A percentile compares a stretch with the other conserved stretches of the same genome.
Evolutionary conservation across 2,888 invertebrate species (phyloP).

Genomic region (Trissonchulus sp.): DNA sequence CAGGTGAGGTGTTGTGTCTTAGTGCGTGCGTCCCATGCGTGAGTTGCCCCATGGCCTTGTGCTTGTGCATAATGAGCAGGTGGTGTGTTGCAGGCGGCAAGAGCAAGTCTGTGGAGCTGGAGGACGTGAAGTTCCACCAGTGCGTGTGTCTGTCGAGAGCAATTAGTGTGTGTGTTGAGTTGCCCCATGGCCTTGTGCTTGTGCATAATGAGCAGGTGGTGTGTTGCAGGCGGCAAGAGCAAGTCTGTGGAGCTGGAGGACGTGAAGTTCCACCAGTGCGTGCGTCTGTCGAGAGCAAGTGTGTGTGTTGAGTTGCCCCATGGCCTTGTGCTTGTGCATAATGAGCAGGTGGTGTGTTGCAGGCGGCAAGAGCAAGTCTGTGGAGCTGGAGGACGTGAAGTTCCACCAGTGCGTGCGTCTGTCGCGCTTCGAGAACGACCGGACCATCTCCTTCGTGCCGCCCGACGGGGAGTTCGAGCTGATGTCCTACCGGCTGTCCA

Average conservation of each 20-base stretch:
- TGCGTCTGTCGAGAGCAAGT: constrained; percentile 83
- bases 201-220: too few relatives aligned
- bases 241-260: constrained; percentile 97
- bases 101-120: constrained; percentile 93
- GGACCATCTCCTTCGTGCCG: constrained; percentile 96
- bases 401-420: constrained; percentile 96
- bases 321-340: too few relatives aligned
- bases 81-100: constrained; percentile 75
- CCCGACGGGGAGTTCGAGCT: constrained; percentile 98
- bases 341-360: too few relatives aligned
- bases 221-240: constrained; percentile 76
- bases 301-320: too few relatives aligned
- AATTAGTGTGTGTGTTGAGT: too few relatives aligned
- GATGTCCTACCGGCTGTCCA: constrained; percentile 94
- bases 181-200: too few relatives aligned
- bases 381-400: constrained; percentile 95
- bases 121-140: constrained; percentile 98
- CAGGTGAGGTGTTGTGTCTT: too few relatives aligned
- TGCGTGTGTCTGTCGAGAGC: constrained; percentile 91
- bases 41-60: too few relatives aligned
- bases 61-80: too few relatives aligned
- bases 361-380: constrained; percentile 91
- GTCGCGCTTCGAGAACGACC: constrained; percentile 93
- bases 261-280: constrained; percentile 98
- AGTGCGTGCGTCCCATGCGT: too few relatives aligned